Evolutionary conservation across 2,113 vertebrate genomes (phyloP), one percentile per base, ranked within the genome.

Genomic region (Phalacrocorax brasilianus): DNA sequence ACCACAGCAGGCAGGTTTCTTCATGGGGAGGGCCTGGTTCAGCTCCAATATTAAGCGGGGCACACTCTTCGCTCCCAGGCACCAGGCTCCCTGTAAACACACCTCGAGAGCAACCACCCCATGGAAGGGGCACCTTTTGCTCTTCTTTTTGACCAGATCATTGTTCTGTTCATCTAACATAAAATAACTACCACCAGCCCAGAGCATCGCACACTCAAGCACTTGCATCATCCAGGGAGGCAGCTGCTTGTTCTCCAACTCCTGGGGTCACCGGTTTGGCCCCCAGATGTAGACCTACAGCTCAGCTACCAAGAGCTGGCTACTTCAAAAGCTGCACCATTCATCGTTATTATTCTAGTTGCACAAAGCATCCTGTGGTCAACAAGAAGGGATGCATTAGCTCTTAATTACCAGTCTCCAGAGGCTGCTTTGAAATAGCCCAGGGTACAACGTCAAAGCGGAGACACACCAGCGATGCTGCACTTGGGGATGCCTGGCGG

Each of bases 191-290:
- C 10, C 42, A 42, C 11, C n/a, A 56, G 30, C 26, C 65, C 42
- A 19, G 32, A 71, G 30, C 30, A 55, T 15, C 0, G 0, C 11
- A 21, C 17, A 19, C 14, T 56, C 32, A 33, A 63, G 72, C 14
- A 44, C 40, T 21, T 30, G 12, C 20, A 67, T 10, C 53, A 21
- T 11, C 40, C 63, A 76, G n/a, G 47, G 33, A 62, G 13, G 47
- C 28, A 35, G 40, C 13, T 62, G 11, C 18, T 6, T 13, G 18
- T 50, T 35, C 58, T 50, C 32, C 4, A 35, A 27, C 18, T 65
- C 66, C 17, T 63, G 58, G 32, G 12, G n/a, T 35, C 56, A 22
- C 63, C 0, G 2, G 4, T 56, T 49, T 84, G 63, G 11, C 14
- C 35, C 17, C 21, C 18, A 38, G 32, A 44, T 32, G 12, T 6